Evolutionary conservation across 2,888 invertebrate species (phyloP).

Genomic region (Monoplex corrugatus): DNA sequence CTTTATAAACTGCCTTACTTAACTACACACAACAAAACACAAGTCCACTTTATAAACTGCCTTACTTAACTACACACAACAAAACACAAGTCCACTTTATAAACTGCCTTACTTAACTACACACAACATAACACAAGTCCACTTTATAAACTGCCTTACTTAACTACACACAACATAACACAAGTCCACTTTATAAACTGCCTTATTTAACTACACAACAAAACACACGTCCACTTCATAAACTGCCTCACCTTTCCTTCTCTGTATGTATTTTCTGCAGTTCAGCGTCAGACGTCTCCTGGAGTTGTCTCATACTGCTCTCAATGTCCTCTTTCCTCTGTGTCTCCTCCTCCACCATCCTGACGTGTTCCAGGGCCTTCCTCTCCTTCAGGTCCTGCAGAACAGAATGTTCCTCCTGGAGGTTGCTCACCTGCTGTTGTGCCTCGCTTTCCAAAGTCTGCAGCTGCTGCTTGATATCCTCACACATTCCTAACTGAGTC

Average conservation of each 20-base stretch:
- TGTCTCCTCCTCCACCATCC: not conserved
- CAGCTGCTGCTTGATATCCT: constrained; percentile 4
- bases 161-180: too few relatives aligned
- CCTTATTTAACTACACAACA: too few relatives aligned
- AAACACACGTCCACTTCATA: too few relatives aligned
- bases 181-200: too few relatives aligned
- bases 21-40: too few relatives aligned
- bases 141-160: too few relatives aligned
- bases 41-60: too few relatives aligned
- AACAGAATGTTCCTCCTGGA: constrained; percentile 3
- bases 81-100: too few relatives aligned
- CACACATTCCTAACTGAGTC: constrained; percentile 27
- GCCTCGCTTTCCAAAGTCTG: not conserved
- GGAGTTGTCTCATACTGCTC: not conserved
- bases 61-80: too few relatives aligned
- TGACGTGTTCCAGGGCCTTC: not conserved
- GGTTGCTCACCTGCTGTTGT: not conserved
- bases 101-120: too few relatives aligned
- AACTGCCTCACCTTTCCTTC: not conserved
- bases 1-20: too few relatives aligned
- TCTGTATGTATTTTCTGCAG: not conserved
- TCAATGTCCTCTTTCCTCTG: not conserved
- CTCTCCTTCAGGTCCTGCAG: constrained; percentile 29
- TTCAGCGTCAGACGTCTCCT: not conserved
- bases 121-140: too few relatives aligned